These are phyloP conservation scores for Myioborus melanocephalus DNA, from an alignment of 2,797 vertebrate species.

Conservation along the genomic window DNA sequence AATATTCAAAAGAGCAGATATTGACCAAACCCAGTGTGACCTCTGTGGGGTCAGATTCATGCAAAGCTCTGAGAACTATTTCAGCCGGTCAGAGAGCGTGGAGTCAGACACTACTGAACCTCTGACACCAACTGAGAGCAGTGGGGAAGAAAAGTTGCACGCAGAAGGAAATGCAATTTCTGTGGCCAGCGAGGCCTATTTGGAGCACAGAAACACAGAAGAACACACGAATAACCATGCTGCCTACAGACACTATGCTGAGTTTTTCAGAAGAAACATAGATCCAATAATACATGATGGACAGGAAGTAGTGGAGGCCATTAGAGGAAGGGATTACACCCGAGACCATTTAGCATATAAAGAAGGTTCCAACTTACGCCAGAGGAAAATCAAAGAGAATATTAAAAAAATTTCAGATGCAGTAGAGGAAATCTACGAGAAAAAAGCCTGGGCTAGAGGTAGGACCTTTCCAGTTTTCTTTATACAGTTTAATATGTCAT, in stretches of 20 bases:
- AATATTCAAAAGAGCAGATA: conserved; percentile 76
- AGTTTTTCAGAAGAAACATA: conserved; percentile 69
- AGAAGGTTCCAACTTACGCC: conserved; percentile 68
- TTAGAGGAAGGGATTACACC: conserved; percentile 40
- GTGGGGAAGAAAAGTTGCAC: conserved; percentile 22
- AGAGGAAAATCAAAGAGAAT: conserved; percentile 73
- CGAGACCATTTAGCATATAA: conserved; percentile 50
- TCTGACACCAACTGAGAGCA: neutral
- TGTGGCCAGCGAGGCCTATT: conserved; percentile 48
- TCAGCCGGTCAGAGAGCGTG: conserved; percentile 3
- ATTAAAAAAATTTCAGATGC: conserved; percentile 68
- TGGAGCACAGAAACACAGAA: conserved; percentile 64
- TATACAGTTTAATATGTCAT: neutral
- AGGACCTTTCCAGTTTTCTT: neutral
- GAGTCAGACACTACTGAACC: conserved; percentile 43
- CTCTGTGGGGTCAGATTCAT: conserved; percentile 79
- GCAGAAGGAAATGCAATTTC: neutral
- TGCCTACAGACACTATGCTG: conserved; percentile 67
- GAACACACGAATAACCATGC: conserved; percentile 61
- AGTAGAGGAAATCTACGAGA: conserved; percentile 73
- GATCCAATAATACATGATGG: conserved; percentile 64
- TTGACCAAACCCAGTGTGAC: conserved; percentile 80
- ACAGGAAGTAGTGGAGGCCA: conserved; percentile 52
- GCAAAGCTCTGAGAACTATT: conserved; percentile 52
- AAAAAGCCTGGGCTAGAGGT: conserved; percentile 78